phyloP scores from a whole-genome alignment of 2,888 invertebrate genomes.

The Mesorhabditis sp. region DNA sequence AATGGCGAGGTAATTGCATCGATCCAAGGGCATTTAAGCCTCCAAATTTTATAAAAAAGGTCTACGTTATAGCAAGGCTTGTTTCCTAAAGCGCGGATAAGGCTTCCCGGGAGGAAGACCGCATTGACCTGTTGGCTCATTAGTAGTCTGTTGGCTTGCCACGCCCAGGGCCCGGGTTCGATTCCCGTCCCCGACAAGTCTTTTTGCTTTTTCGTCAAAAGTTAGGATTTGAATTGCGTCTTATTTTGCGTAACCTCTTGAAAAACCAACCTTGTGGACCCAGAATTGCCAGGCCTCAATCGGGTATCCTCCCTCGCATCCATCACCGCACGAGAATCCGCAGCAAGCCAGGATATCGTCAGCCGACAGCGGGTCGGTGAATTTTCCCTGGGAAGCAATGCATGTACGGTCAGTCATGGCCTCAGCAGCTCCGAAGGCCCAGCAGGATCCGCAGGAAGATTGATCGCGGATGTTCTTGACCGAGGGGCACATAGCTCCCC shows the following conservation, averaged over 20 bases:
- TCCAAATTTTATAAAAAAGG: too few relatives aligned
- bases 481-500: conserved; percentile 30
- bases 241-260: background rate
- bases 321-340: conserved; percentile 59
- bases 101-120: too few relatives aligned
- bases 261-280: conserved; percentile 65
- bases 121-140: too few relatives aligned
- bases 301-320: conserved; percentile 77
- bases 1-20: background rate
- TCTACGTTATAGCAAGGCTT: too few relatives aligned
- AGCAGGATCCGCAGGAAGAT: conserved; percentile 71
- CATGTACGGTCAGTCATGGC: conserved; percentile 63
- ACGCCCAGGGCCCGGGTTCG: too few relatives aligned
- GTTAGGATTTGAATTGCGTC: too few relatives aligned
- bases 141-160: too few relatives aligned
- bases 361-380: conserved; percentile 56
- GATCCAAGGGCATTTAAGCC: background rate
- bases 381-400: conserved; percentile 58
- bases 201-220: too few relatives aligned
- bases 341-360: conserved; percentile 61
- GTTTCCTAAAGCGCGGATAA: too few relatives aligned
- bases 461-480: conserved; percentile 62
- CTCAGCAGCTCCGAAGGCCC: conserved; percentile 66
- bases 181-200: too few relatives aligned
- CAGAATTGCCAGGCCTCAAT: conserved; percentile 82